Percentiles rank a stretch among this genome's conserved stretches.
Conservation (phyloP, 2,888 invertebrate genomes). For the Orthosia incerta region DNA sequence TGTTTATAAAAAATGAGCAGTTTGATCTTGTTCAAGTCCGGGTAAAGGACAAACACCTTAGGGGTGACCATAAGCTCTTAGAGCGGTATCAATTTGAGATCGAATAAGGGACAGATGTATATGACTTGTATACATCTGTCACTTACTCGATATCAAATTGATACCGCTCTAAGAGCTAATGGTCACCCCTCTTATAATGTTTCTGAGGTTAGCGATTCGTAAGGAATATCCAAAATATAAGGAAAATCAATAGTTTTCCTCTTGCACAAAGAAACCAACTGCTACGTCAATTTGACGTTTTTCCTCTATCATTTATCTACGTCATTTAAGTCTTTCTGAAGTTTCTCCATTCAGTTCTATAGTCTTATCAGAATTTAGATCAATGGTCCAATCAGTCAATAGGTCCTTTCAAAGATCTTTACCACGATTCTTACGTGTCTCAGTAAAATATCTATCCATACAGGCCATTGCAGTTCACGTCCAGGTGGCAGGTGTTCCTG, state of each 20-base stretch:
- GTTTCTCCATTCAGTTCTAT: not conserved
- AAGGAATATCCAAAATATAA: slow-evolving; percentile 6
- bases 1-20: slow-evolving; percentile 12
- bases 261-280: slow-evolving; percentile 8
- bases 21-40: not conserved
- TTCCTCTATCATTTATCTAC: not conserved
- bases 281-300: not conserved
- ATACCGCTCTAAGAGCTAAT: too few species aligned
- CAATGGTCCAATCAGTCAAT: not conserved
- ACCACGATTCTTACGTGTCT: not conserved
- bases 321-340: not conserved
- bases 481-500: too few species aligned
- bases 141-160: too few species aligned
- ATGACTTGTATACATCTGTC: too few species aligned
- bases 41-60: not conserved
- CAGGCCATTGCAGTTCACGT: too few species aligned
- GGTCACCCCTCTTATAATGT: not conserved
- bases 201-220: not conserved
- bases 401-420: not conserved
- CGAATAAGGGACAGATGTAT: too few species aligned
- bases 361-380: not conserved
- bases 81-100: too few species aligned
- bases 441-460: too few species aligned
- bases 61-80: too few species aligned
- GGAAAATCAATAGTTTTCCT: slow-evolving; percentile 7